Conservation (phyloP, 1,140 invertebrate species). For the Drosophila pruinosa region DNA sequence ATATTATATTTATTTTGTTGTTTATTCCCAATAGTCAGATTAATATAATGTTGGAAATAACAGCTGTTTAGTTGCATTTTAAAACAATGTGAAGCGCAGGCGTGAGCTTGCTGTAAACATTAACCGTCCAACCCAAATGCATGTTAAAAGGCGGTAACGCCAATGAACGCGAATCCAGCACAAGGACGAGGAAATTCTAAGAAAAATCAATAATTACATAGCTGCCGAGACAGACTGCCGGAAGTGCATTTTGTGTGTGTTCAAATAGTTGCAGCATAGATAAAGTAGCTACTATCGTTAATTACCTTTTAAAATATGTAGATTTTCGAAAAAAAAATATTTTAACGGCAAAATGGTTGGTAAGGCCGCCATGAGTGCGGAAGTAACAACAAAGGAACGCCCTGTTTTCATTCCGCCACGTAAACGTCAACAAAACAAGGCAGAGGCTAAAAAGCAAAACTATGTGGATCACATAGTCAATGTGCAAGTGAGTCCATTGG, state of each 20-base stretch:
- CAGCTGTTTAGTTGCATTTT: slow-evolving; percentile 47
- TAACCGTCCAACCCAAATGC: slow-evolving; percentile 51
- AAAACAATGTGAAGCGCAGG: slow-evolving; percentile 50
- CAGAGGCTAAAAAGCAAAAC: slow-evolving; percentile 84
- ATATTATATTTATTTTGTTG: too few relatives aligned
- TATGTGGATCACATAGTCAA: slow-evolving; percentile 86
- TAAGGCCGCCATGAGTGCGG: slow-evolving; percentile 53
- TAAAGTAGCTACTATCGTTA: not conserved
- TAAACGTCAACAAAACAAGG: slow-evolving; percentile 83
- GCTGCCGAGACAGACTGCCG: slow-evolving; percentile 45
- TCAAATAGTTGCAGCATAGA: slow-evolving; percentile 18
- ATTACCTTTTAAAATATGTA: slow-evolving; percentile 18
- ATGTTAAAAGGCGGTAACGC: slow-evolving; percentile 34
- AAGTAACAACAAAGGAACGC: slow-evolving; percentile 83
- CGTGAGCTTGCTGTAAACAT: slow-evolving; percentile 65
- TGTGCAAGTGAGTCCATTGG: slow-evolving; percentile 83
- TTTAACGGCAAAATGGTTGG: slow-evolving; percentile 65
- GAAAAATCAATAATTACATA: slow-evolving; percentile 77
- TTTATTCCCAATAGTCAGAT: too few relatives aligned
- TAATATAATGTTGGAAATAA: not conserved
- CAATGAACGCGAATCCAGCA: slow-evolving; percentile 66
- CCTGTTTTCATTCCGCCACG: slow-evolving; percentile 85
- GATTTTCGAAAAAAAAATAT: not conserved
- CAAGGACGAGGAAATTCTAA: slow-evolving; percentile 59
- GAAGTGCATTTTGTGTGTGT: slow-evolving; percentile 64